Conservation (phyloP, 2,113 vertebrate species). For the Centropus bengalensis region DNA sequence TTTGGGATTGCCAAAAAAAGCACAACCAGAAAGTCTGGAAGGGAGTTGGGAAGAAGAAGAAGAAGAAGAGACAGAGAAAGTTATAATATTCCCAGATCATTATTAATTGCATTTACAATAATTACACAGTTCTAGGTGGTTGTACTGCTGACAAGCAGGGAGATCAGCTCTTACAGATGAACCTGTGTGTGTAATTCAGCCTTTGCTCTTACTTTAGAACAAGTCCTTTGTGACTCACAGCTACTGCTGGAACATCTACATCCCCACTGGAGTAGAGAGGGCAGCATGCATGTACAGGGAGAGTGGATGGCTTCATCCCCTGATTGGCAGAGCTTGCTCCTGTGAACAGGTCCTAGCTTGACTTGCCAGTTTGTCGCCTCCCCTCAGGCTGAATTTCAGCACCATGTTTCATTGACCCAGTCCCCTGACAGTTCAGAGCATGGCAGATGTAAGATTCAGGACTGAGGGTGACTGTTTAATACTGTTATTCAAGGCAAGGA, state of each 20-base stretch:
- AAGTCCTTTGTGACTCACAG: not conserved
- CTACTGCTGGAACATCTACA: not conserved
- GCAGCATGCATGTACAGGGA: not conserved
- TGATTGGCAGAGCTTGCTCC: not conserved
- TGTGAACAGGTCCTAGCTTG: not conserved
- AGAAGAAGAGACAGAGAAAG: slow-evolving; percentile 32
- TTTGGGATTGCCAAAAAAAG: slow-evolving; percentile 60
- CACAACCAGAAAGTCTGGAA: slow-evolving; percentile 41
- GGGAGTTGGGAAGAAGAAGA: slow-evolving; percentile 3
- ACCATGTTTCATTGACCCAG: not conserved
- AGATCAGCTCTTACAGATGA: not conserved
- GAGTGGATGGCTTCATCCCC: not conserved
- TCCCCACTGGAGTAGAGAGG: not conserved
- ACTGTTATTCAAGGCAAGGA: not conserved
- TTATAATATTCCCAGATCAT: slow-evolving; percentile 69
- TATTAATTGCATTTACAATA: slow-evolving; percentile 64
- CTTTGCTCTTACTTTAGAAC: not conserved
- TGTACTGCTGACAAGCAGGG: slow-evolving; percentile 27
- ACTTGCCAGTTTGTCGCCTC: not conserved
- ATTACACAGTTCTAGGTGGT: slow-evolving; percentile 4
- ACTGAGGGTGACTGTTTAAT: not conserved
- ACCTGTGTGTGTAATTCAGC: not conserved
- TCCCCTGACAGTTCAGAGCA: not conserved
- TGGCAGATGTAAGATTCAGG: not conserved
- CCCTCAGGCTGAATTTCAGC: not conserved